These are phyloP conservation scores for Pelvicachromis taeniatus DNA, from an alignment of 2,113 vertebrate species.

Conservation along the genomic window DNA sequence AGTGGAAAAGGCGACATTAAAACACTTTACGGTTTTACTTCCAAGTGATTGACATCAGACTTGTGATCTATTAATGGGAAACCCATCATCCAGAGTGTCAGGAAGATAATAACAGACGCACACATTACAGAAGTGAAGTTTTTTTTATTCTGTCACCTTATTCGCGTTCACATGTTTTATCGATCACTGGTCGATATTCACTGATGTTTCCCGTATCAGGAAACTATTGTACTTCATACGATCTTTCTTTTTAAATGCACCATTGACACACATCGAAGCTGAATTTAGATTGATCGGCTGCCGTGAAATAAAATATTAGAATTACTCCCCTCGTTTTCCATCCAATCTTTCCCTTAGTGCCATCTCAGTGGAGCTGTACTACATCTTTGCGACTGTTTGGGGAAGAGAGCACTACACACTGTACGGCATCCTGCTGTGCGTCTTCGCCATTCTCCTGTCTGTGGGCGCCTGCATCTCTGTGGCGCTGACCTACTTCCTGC, in stretches of 20 bases:
- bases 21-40: background rate
- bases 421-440: slow-evolving; percentile 89
- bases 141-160: background rate
- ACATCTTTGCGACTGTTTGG: slow-evolving; percentile 93
- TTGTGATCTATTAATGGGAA: background rate
- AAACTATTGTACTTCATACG: background rate
- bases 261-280: background rate
- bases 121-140: no score
- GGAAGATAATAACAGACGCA: background rate
- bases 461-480: slow-evolving; percentile 92
- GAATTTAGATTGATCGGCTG: background rate
- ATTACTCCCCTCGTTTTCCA: background rate
- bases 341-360: slow-evolving; percentile 68
- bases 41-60: background rate
- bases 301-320: background rate
- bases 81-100: background rate
- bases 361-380: slow-evolving; percentile 92
- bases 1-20: background rate
- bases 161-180: background rate
- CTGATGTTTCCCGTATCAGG: background rate
- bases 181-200: background rate
- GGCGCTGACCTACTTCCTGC: slow-evolving; percentile 90
- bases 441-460: slow-evolving; percentile 88
- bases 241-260: background rate
- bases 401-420: slow-evolving; percentile 91